These are phyloP conservation scores for Alentia gelatinosa DNA, from an alignment of 2,888 invertebrate species.

Conservation along the genomic window DNA sequence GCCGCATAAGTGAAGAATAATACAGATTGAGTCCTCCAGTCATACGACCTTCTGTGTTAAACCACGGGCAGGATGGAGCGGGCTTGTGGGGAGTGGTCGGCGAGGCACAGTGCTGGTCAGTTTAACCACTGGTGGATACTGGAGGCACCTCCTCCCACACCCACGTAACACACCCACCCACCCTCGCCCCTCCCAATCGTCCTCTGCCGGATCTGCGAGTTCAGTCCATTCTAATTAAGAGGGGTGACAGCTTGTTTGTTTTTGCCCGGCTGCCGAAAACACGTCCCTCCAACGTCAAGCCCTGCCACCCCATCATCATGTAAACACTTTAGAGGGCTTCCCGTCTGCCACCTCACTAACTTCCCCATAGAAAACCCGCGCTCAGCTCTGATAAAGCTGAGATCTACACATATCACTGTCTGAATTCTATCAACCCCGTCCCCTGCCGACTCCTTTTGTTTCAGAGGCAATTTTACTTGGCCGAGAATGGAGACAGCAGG, in stretches of 20 bases:
- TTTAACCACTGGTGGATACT: neutral
- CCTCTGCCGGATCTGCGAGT: neutral
- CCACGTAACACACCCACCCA: neutral
- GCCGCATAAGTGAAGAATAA: too few relatives aligned
- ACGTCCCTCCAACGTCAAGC: neutral
- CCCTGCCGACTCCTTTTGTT: conserved; percentile 21
- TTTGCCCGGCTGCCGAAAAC: neutral
- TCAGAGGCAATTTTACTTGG: neutral
- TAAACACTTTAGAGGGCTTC: conserved; percentile 26
- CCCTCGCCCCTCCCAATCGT: neutral
- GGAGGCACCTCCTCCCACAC: neutral
- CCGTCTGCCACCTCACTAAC: neutral
- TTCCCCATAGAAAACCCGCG: neutral
- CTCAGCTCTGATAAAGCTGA: conserved; percentile 17
- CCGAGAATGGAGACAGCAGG: neutral
- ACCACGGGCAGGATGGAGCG: too few relatives aligned
- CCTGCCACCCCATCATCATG: neutral
- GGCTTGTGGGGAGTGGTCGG: too few relatives aligned
- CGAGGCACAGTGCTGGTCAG: too few relatives aligned
- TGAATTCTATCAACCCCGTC: neutral
- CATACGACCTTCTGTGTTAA: too few relatives aligned
- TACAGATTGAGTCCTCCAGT: too few relatives aligned
- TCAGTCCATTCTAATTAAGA: conserved; percentile 42
- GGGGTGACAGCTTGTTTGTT: conserved; percentile 53
- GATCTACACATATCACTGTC: neutral